Base-by-base conservation (phyloP, 2,888 invertebrate genomes). In the Phengaris arion region DNA sequence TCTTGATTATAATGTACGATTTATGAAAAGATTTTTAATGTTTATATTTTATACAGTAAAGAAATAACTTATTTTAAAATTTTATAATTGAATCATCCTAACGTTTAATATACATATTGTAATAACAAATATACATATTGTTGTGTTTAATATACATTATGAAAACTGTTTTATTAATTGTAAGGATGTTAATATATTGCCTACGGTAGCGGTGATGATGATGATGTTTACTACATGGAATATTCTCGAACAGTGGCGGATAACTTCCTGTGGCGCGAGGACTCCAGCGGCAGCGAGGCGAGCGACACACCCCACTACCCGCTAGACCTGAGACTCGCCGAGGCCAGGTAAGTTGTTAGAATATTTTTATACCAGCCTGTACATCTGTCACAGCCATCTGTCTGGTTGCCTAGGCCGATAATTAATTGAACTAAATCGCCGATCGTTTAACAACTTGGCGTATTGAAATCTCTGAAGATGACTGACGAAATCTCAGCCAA, bases 261-360 rank as follows among this genome's bases (percentile, higher is more conserved):
- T 74, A 89, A 88, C 79, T 90, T 89, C 75, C 84, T 86, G 0
- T 94, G 94, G 93, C 87, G 91, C 0, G 94, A 94, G 75, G 94
- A 94, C 74, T 94, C 94, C 0, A 94, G 94, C 0, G 93, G 94
- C 0, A 94, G 94, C 78, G 94, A 94, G 78, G 89, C 89, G 0
- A 72, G 72, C 35, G 94, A 94, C 48, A 85, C 94, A 0, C 93
- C 92, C 55, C 94, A 94, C 78, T 94, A 94, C 75, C 94, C 94
- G 0, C 81, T 94, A 69, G 94, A 94, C 76, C 82, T 94, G 77
- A 87, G 92, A 85, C 87, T 94, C 59, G 94, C 94, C 45, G 94
- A 94, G 79, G 94, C 94, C 22, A 92, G 93, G 94, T 93, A 80
- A 81, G 35, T 35, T 35, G 35, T 3, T 35, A 35, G 35, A 35